phyloP scores from a whole-genome alignment of 2,888 invertebrate genomes.

The Drosophila hamatofila region DNA sequence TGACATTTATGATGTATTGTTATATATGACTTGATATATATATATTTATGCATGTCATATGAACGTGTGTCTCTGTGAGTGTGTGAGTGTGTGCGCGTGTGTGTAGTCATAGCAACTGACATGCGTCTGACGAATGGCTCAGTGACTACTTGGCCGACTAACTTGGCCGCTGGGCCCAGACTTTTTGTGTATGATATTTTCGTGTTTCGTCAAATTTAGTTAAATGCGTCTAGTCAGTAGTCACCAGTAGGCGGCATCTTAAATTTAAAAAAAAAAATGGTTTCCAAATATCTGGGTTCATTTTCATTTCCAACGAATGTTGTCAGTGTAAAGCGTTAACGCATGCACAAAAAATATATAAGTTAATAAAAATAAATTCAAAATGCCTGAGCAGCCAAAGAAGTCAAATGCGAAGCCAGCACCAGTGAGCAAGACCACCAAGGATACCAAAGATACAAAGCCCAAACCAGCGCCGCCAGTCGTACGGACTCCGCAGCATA shows the following conservation, averaged over 20 bases:
- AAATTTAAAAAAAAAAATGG: constrained; percentile 53
- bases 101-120: constrained; percentile 66
- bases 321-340: not conserved
- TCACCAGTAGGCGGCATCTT: constrained; percentile 53
- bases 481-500: constrained; percentile 18
- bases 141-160: constrained; percentile 40
- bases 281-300: not conserved
- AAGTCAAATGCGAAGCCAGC: constrained; percentile 17
- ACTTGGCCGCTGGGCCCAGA: constrained; percentile 43
- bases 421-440: constrained; percentile 5
- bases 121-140: constrained; percentile 51
- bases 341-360: not conserved
- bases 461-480: constrained; percentile 1
- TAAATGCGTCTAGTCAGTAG: constrained; percentile 22
- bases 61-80: too few species aligned
- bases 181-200: constrained; percentile 26
- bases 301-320: constrained; percentile 12
- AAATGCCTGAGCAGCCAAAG: constrained; percentile 54
- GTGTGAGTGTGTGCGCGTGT: not conserved
- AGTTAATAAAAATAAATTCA: constrained; percentile 13
- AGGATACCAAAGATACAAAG: constrained; percentile 3
- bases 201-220: constrained; percentile 32
- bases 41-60: constrained; percentile 2
- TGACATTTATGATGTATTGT: constrained; percentile 81
- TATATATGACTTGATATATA: constrained; percentile 45